Evolutionary conservation across 2,888 invertebrate genomes (phyloP).

Genomic region (Brenthis ino): DNA sequence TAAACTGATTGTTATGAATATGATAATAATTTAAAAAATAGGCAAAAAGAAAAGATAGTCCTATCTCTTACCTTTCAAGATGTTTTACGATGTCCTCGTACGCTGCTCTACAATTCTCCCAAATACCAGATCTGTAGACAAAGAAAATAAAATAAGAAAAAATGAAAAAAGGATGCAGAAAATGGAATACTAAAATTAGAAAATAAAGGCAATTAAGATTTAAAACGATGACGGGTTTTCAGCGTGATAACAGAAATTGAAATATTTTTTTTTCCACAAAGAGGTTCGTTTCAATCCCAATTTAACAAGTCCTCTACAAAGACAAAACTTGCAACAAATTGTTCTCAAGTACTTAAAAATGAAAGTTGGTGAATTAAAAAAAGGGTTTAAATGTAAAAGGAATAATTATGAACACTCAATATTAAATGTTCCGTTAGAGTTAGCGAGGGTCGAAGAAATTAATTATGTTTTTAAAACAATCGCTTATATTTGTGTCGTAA

Average conservation of each 20-base stretch:
- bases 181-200: conserved; percentile 47
- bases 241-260: conserved; percentile 45
- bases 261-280: conserved; percentile 43
- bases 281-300: conserved; percentile 40
- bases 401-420: conserved; percentile 82
- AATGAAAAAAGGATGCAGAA: conserved; percentile 56
- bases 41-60: background rate
- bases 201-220: conserved; percentile 48
- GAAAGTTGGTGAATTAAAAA: conserved; percentile 66
- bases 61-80: conserved; percentile 91
- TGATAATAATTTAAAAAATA: background rate
- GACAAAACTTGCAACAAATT: conserved; percentile 59
- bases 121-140: conserved; percentile 90
- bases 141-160: conserved; percentile 72
- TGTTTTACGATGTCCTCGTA: conserved; percentile 98
- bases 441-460: conserved; percentile 76
- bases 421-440: conserved; percentile 80
- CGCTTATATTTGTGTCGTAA: conserved; percentile 74
- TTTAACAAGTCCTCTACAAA: conserved; percentile 46
- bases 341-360: conserved; percentile 62
- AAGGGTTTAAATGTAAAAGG: conserved; percentile 74
- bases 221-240: conserved; percentile 43
- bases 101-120: conserved; percentile 97
- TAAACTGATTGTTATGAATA: background rate
- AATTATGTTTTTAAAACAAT: conserved; percentile 82